These are phyloP conservation scores for Chrysemys picta DNA, from an alignment of 2,113 vertebrate species.

Conservation along the genomic window DNA sequence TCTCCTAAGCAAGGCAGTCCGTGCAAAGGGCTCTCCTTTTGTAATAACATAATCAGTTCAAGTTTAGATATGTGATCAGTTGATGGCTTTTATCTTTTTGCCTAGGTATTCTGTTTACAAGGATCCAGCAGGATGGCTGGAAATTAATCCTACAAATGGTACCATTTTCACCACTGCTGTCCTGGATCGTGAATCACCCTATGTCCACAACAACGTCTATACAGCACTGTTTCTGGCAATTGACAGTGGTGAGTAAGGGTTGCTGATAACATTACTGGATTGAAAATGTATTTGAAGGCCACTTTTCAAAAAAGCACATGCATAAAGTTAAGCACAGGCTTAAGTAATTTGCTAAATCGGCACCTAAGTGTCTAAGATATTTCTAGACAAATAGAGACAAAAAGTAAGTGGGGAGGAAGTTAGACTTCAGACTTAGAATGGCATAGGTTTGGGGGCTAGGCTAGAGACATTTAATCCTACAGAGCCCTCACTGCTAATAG, in stretches of 20 bases:
- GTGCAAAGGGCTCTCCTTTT: background rate
- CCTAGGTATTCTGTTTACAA: conserved; percentile 89
- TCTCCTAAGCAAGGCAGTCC: fast-evolving
- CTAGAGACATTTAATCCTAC: background rate
- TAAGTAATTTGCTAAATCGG: background rate
- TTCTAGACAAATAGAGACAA: background rate
- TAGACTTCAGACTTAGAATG: background rate
- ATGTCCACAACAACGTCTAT: conserved; percentile 90
- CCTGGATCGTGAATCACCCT: conserved; percentile 92
- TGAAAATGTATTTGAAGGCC: background rate
- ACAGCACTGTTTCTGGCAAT: conserved; percentile 92
- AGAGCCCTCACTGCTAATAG: background rate
- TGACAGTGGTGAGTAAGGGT: conserved; percentile 90
- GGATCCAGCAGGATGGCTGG: conserved; percentile 95
- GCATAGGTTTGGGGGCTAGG: background rate
- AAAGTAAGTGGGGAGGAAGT: background rate
- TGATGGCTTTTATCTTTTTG: background rate
- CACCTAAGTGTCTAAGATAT: fast-evolving
- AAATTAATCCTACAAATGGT: conserved; percentile 91
- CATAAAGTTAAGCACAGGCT: fast-evolving
- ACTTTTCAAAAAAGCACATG: fast-evolving
- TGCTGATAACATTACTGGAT: fast-evolving
- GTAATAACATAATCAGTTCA: fast-evolving
- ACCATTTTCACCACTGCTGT: conserved; percentile 89
- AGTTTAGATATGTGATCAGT: background rate